Conservation (phyloP, 2,888 invertebrate genomes). For the Andrena minutula region DNA sequence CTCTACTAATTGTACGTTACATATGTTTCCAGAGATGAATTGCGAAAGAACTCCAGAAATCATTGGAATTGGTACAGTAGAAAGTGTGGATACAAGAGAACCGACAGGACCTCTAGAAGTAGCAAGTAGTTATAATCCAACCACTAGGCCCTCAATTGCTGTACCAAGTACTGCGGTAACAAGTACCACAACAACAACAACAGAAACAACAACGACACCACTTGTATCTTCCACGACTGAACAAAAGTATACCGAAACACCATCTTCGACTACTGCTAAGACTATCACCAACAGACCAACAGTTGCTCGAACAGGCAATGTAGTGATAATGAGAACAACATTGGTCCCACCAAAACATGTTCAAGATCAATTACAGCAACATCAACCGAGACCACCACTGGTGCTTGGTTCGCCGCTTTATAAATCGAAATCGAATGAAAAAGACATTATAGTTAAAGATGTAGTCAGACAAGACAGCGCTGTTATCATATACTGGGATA, state of each 20-base stretch:
- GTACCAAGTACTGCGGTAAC: slow-evolving; percentile 72
- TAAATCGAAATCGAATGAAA: slow-evolving; percentile 88
- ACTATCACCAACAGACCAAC: slow-evolving; percentile 75
- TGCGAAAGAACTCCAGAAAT: slow-evolving; percentile 85
- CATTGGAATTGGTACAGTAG: slow-evolving; percentile 87
- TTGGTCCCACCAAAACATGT: slow-evolving; percentile 71
- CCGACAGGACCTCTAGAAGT: slow-evolving; percentile 79
- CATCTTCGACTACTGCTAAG: slow-evolving; percentile 63
- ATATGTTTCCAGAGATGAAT: slow-evolving; percentile 71
- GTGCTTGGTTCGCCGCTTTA: slow-evolving; percentile 90
- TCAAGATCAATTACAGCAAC: slow-evolving; percentile 78
- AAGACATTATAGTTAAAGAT: slow-evolving; percentile 94
- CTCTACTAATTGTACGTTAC: not conserved
- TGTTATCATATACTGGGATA: slow-evolving; percentile 96
- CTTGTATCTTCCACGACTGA: slow-evolving; percentile 61
- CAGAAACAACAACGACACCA: slow-evolving; percentile 67
- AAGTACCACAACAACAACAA: slow-evolving; percentile 65
- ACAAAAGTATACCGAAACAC: slow-evolving; percentile 69
- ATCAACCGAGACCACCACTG: slow-evolving; percentile 89
- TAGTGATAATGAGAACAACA: slow-evolving; percentile 81
- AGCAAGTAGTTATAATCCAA: slow-evolving; percentile 81
- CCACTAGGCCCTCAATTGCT: slow-evolving; percentile 76
- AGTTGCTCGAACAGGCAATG: slow-evolving; percentile 79
- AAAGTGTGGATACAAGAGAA: slow-evolving; percentile 85
- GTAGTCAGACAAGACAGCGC: slow-evolving; percentile 94